Conservation (phyloP, 2,888 invertebrate species). For the Drosophila diplacantha region DNA sequence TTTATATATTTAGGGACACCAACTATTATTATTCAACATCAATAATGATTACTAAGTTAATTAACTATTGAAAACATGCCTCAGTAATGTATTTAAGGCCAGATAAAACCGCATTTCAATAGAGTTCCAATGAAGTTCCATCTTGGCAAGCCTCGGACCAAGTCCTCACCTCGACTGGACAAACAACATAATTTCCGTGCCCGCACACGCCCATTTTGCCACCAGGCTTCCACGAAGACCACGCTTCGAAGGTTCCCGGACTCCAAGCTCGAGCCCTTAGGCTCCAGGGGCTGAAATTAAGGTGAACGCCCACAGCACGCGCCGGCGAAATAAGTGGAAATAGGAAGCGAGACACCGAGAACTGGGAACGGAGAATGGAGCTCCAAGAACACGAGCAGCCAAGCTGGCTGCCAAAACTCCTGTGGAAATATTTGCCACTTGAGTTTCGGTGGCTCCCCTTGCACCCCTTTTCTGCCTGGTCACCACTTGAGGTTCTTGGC, state of each 20-base stretch:
- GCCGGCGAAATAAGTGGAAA: conserved; percentile 45
- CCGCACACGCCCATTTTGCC: conserved; percentile 60
- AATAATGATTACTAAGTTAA: not conserved
- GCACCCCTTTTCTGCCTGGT: not conserved
- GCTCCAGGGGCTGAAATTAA: conserved; percentile 54
- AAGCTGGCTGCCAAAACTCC: conserved; percentile 61
- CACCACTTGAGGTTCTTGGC: conserved; percentile 34
- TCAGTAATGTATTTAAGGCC: not conserved
- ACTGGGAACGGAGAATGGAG: not conserved
- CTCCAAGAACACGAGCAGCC: conserved; percentile 44
- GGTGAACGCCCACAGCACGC: conserved; percentile 67
- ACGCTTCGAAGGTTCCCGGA: conserved; percentile 12
- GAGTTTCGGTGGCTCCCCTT: conserved; percentile 36
- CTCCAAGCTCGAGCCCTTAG: conserved; percentile 41
- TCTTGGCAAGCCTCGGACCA: not conserved
- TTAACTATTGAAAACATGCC: not conserved
- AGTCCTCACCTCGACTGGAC: not conserved
- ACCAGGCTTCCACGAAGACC: conserved; percentile 32
- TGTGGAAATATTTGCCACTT: conserved; percentile 56
- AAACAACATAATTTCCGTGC: conserved; percentile 51
- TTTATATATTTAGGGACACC: not conserved
- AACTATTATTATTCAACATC: not conserved
- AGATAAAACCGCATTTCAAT: not conserved
- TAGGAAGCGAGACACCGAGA: conserved; percentile 22
- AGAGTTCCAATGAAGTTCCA: not conserved